A percentile compares a stretch with the other conserved stretches of the same genome.
Conservation (phyloP, 2,113 vertebrate species). For the Glaucidium brasilianum region DNA sequence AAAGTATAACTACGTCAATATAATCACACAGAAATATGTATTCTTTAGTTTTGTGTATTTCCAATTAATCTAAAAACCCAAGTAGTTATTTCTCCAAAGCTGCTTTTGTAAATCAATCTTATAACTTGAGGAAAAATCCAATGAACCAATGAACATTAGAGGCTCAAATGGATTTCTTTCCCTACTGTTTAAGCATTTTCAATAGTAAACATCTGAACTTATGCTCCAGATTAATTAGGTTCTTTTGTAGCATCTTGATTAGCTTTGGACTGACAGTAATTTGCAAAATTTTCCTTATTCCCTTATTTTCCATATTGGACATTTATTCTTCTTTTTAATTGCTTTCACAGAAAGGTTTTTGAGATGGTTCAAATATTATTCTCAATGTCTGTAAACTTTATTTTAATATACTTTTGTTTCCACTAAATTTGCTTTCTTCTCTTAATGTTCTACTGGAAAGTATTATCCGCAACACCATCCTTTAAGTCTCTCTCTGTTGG, state of each 20-base stretch:
- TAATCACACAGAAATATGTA: background rate
- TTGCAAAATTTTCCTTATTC: background rate
- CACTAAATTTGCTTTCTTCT: background rate
- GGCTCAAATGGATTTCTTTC: background rate
- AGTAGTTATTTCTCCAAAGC: background rate
- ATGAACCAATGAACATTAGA: background rate
- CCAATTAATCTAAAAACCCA: background rate
- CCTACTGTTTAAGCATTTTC: background rate
- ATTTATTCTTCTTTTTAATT: background rate
- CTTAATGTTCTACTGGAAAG: background rate
- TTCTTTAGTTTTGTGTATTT: background rate
- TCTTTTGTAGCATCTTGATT: background rate
- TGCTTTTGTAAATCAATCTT: background rate
- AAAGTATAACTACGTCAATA: background rate
- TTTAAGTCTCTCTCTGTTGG: background rate
- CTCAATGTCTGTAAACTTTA: background rate
- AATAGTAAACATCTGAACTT: background rate
- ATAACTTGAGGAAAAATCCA: background rate
- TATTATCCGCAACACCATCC: background rate
- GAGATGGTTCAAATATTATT: background rate
- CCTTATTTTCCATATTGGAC: background rate
- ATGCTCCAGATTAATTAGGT: background rate
- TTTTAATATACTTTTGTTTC: background rate
- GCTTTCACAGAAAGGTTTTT: background rate
- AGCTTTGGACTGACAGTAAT: background rate